A percentile compares a stretch with the other conserved stretches of the same genome.
phyloP scores from a whole-genome alignment of 2,888 invertebrate species.

The Philaethria dido region DNA sequence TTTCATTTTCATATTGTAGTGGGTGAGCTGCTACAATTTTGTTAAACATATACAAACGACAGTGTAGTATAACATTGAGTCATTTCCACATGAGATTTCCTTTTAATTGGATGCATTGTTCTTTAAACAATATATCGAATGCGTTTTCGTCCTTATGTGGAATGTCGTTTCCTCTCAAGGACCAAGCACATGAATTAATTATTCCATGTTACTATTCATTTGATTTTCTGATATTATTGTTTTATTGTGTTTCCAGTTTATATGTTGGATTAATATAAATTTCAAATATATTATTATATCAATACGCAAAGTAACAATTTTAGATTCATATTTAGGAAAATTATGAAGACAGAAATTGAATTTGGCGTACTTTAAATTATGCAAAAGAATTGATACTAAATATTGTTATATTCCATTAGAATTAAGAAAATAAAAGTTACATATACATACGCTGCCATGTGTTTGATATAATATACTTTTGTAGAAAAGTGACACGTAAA shows the following conservation, averaged over 20 bases:
- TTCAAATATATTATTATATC: too few relatives aligned
- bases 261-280: not conserved
- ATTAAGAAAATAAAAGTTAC: too few relatives aligned
- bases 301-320: too few relatives aligned
- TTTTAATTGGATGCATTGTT: conserved; percentile 40
- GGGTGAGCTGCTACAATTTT: not conserved
- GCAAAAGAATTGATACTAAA: too few relatives aligned
- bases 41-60: conserved; percentile 11
- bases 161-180: conserved; percentile 12
- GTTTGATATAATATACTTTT: too few relatives aligned
- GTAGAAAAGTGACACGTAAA: too few relatives aligned
- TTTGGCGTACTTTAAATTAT: too few relatives aligned
- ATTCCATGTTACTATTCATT: conserved; percentile 6
- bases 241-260: not conserved
- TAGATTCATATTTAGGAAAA: too few relatives aligned
- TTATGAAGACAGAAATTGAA: too few relatives aligned
- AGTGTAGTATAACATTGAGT: conserved; percentile 34
- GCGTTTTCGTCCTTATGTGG: conserved; percentile 28
- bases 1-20: too few relatives aligned
- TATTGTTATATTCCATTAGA: too few relatives aligned
- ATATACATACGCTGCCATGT: too few relatives aligned
- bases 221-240: conserved; percentile 18
- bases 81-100: conserved; percentile 34
- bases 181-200: conserved; percentile 2
- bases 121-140: conserved; percentile 35